Evolutionary conservation across 2,797 vertebrate genomes (phyloP).

Genomic region (Delichon dasypus): DNA sequence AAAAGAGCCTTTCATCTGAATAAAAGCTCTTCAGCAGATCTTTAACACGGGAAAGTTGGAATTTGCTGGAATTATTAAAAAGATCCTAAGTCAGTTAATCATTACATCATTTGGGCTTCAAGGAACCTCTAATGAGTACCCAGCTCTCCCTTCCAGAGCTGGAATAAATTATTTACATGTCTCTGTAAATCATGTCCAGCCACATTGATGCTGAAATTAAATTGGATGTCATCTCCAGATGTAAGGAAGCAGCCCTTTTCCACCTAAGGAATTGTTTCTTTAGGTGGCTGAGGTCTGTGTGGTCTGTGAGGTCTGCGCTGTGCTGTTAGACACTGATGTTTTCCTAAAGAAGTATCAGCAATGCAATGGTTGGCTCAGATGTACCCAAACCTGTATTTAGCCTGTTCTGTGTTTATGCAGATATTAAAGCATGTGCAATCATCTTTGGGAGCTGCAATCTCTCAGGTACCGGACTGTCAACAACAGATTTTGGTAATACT

Average conservation of each 20-base stretch:
- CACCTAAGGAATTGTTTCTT: not conserved
- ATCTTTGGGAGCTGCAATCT: not conserved
- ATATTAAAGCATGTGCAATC: not conserved
- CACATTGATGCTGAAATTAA: not conserved
- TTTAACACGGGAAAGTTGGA: not conserved
- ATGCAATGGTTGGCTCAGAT: not conserved
- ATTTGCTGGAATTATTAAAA: conserved; percentile 34
- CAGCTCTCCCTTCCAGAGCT: not conserved
- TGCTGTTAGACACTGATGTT: not conserved
- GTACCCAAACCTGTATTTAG: not conserved
- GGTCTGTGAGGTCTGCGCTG: not conserved
- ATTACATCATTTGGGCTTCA: conserved; percentile 16
- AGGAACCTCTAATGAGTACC: not conserved
- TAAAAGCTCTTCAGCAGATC: not conserved
- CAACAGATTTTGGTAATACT: not conserved
- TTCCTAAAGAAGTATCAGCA: not conserved
- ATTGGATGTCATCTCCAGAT: not conserved
- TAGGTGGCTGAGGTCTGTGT: not conserved
- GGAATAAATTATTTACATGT: conserved; percentile 28
- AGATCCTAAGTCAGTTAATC: not conserved
- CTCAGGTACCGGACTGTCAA: not conserved
- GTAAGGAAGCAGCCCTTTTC: not conserved
- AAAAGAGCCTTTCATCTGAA: not conserved
- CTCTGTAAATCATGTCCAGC: conserved; percentile 19
- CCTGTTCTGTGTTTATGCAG: not conserved